Evolutionary conservation across 2,888 invertebrate species (phyloP), one percentile per base, ranked within the genome.

Genomic region (Hipparchia semele): DNA sequence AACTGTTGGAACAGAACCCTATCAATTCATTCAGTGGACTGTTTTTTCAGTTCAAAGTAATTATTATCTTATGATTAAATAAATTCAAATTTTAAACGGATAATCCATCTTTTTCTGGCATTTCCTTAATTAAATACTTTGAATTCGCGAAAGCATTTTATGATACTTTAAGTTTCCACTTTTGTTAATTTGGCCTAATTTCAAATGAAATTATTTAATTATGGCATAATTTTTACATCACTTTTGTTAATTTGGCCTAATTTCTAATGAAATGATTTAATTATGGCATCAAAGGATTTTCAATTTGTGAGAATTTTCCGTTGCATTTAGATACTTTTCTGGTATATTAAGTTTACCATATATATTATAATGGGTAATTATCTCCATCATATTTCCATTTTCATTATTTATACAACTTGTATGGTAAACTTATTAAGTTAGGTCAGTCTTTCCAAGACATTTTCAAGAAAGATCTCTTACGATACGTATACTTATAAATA

Each of bases 61-160:
- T 12, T 53, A 12, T 12, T 53, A 12, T 61, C 45, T 45, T 45
- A 61, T 39, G 5, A 61, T 45, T 45, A n/a, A n/a, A 61, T 45
- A 61, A 61, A 46, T 61, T 45, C 12, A 46, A 45, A 61, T 61
- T 61, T 61, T 46, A 61, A 61, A 61, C 10, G 61, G 45, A n/a
- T 5, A n/a, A 61, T 61, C n/a, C 46, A 39, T 39, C 39, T 39
- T 46, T 59, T 61, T 61, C n/a, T 45, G n/a, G 60, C 39, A 45
- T 45, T 62, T 62, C 13, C 9, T 49, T 49, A 62, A 62, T 49
- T 49, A 62, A 62, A 62, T 62, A 62, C 23, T 62, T 9, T 13
- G n/a, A 13, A 49, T 62, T 49, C n/a, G 49, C 49, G n/a, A 56
- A 56, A 56, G 56, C 56, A 13, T 56, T 56, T 56, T 56, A 6